Evolutionary conservation across 2,797 vertebrate genomes (phyloP), one percentile per base, ranked within the genome.

Genomic region (Salarias fasciatus): DNA sequence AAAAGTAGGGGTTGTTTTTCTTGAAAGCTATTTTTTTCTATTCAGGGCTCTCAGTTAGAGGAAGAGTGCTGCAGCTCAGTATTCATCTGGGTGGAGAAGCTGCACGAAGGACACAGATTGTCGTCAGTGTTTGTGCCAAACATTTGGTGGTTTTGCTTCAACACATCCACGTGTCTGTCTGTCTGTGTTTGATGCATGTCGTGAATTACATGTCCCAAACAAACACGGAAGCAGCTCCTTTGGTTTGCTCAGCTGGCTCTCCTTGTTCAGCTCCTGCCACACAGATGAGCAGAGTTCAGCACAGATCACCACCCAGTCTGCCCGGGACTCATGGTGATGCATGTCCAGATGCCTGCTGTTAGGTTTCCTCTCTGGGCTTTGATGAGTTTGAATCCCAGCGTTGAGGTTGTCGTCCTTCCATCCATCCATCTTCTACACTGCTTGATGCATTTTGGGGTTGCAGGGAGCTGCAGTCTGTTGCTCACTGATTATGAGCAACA

Each of bases 81-180:
- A 14, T 70, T 61, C 54, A 58, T 53, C 55, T 4, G 36, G 58
- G 35, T 69, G 69, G 68, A 74, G 77, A 53, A 70, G 53, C 64
- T 58, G 58, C 55, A 53, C 41, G 45, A 55, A 67, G 46, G 43
- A 66, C 75, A 51, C 65, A 71, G 60, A 66, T 46, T 73, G 69
- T 46, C 52, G 41, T 63, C 40, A 59, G 48, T 75, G 63, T 61
- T 76, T 61, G 60, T 77, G 64, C 57, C 63, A 69, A 24, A 75
- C 68, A 75, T 79, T 85, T 75, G 58, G 37, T 72, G 38, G 37
- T 69, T 55, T 15, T 70, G 4, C 53, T 28, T 38, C 30, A 42
- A 49, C 53, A 8, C 50, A 14, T 59, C 15, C 49, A 36, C 61
- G 35, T 67, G 8, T 46, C n/a, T n/a, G 37, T 69, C 45, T 66